Evolutionary conservation across 2,888 invertebrate species (phyloP).

Genomic region (Drosophila greeni): DNA sequence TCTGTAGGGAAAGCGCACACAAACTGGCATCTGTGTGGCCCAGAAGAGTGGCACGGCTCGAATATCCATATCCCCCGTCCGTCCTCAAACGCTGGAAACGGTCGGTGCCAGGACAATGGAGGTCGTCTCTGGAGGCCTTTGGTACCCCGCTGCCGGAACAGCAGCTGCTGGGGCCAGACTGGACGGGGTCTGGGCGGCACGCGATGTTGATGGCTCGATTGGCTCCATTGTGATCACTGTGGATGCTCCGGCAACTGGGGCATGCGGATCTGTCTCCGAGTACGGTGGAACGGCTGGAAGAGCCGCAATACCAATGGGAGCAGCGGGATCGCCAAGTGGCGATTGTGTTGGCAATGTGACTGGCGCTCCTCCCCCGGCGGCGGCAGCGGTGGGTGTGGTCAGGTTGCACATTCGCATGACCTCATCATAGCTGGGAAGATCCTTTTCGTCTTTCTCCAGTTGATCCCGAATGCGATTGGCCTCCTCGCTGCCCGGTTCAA

Average conservation of each 20-base stretch:
- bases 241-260: neutral
- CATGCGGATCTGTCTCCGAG: slow-evolving; percentile 52
- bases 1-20: slow-evolving; percentile 54
- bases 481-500: slow-evolving; percentile 70
- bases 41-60: slow-evolving; percentile 56
- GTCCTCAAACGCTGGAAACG: slow-evolving; percentile 18
- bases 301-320: slow-evolving; percentile 57
- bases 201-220: slow-evolving; percentile 61
- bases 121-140: neutral
- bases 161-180: neutral
- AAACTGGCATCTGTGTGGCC: slow-evolving; percentile 48
- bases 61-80: slow-evolving; percentile 25
- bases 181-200: slow-evolving; percentile 52
- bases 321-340: slow-evolving; percentile 8
- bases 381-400: slow-evolving; percentile 48
- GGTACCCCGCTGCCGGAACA: slow-evolving; percentile 21
- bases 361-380: slow-evolving; percentile 32
- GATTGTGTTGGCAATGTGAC: slow-evolving; percentile 9
- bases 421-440: slow-evolving; percentile 76
- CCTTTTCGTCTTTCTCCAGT: slow-evolving; percentile 75
- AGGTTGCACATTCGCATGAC: slow-evolving; percentile 75
- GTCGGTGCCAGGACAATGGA: slow-evolving; percentile 5
- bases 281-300: slow-evolving; percentile 65
- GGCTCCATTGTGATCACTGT: slow-evolving; percentile 36
- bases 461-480: slow-evolving; percentile 70